phyloP scores from a whole-genome alignment of 2,113 vertebrate species.

The Siniperca knerii region DNA sequence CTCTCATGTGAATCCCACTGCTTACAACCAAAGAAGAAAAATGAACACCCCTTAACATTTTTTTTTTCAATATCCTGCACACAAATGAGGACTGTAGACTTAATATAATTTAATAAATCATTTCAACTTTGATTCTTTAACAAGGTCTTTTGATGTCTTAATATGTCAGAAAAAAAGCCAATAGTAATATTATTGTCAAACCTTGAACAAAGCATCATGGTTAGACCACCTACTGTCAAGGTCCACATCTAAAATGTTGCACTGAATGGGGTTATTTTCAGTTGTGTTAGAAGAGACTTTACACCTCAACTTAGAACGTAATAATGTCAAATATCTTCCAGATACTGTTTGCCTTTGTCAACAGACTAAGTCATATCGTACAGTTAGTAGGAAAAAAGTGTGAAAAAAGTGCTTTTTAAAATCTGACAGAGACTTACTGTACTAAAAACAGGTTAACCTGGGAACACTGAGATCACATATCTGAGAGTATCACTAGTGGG shows the following conservation, averaged over 20 bases:
- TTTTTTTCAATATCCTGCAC: conserved; percentile 16
- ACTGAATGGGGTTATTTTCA: conserved; percentile 35
- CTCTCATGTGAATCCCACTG: background rate
- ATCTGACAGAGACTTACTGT: conserved; percentile 39
- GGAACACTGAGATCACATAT: conserved; percentile 33
- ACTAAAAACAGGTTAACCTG: conserved; percentile 53
- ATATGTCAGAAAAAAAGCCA: conserved; percentile 34
- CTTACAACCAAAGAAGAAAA: conserved; percentile 11
- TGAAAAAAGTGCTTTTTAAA: conserved; percentile 23
- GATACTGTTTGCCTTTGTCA: conserved; percentile 35
- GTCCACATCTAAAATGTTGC: conserved; percentile 19
- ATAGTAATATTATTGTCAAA: conserved; percentile 34
- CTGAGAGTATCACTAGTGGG: conserved; percentile 29
- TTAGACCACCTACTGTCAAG: conserved; percentile 29
- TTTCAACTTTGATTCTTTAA: conserved; percentile 44
- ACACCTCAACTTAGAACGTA: conserved; percentile 23
- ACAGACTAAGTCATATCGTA: conserved; percentile 1
- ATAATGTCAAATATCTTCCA: conserved; percentile 52
- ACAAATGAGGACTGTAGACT: conserved; percentile 20
- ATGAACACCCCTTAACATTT: background rate
- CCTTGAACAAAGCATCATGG: conserved; percentile 16
- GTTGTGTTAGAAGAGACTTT: conserved; percentile 29
- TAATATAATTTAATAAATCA: conserved; percentile 64
- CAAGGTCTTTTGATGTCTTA: conserved; percentile 45
- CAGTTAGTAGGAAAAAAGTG: conserved; percentile 12